Evolutionary conservation across 92 coral and sea anemone species (phyloP), one percentile per base, ranked within the genome.

Genomic region (Paramuricea clavata): DNA sequence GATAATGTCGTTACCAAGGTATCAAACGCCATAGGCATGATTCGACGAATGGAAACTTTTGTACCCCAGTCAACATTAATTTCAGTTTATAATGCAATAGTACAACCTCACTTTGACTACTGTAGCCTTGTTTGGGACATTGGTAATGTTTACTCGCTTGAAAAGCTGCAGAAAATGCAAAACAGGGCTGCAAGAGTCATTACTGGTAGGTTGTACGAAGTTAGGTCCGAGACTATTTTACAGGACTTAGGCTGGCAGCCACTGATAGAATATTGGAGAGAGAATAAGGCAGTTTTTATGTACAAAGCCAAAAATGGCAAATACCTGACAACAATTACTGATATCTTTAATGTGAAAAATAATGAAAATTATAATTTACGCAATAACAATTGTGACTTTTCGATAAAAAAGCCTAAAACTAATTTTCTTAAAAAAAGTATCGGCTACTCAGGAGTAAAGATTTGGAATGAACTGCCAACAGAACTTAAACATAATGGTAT

Each of bases 321-420:
- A 33, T 70, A 12, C 49, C 39, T 31, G 30, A 36, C 8, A 70
- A 70, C 27, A 8, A 64, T 64, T 27, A 64, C 71, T 23, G 33
- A 33, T 25, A 64, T 64, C 32, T 64, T 64, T 33, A 64, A 25
- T 17, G 71, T 64, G 27, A 43, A 39, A 34, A 70, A 34, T n/a
- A 70, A 69, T 32, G 43, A 69, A 27, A 69, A 70, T 70, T 70
- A 70, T 43, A 70, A 35, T 43, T 70, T 70, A 70, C 76, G 76
- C 27, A 70, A 43, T 34, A 19, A 54, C n/a, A 26, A 70, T 70
- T 15, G n/a, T 31, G 76, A 70, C 30, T 70, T 23, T n/a, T 19
- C 23, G 3, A 16, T 50, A 54, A 2, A 13, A n/a, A 54, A 54
- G 17, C 3, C 62, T 23, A 10, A 54, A 54, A 54, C 11, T 23